phyloP scores from a whole-genome alignment of 2,888 invertebrate genomes.

The Ichneumon xanthorius region DNA sequence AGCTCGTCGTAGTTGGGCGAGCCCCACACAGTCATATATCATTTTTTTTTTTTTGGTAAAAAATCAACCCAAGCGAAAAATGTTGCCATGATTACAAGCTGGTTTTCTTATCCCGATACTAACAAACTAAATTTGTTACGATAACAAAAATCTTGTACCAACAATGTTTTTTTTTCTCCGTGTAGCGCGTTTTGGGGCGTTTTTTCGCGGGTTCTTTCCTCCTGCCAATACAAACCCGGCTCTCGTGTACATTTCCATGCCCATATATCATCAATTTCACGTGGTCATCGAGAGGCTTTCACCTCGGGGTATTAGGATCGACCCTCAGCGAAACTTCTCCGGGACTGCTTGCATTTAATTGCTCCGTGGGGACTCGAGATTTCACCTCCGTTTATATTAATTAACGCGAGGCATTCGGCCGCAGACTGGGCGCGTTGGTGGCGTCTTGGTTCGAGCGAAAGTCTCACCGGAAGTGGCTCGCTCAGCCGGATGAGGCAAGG shows the following conservation, averaged over 20 bases:
- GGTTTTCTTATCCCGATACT: no score
- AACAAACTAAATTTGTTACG: no score
- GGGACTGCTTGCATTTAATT: slow-evolving; percentile 53
- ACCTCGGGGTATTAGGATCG: neutral
- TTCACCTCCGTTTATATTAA: slow-evolving; percentile 64
- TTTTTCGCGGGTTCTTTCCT: no score
- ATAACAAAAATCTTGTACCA: no score
- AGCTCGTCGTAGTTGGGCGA: no score
- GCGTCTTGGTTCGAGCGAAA: slow-evolving; percentile 13
- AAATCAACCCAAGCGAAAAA: no score
- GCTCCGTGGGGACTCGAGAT: slow-evolving; percentile 32
- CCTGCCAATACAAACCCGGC: neutral
- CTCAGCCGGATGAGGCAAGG: neutral
- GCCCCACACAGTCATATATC: no score
- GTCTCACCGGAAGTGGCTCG: neutral
- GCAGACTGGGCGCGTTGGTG: slow-evolving; percentile 6
- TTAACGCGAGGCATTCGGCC: slow-evolving; percentile 51
- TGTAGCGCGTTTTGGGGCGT: no score
- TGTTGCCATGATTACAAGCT: no score
- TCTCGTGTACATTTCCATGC: neutral
- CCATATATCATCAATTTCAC: slow-evolving; percentile 1
- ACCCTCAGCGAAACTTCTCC: slow-evolving; percentile 8
- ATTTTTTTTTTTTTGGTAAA: no score
- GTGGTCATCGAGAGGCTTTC: slow-evolving; percentile 8
- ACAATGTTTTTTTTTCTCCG: no score